A percentile compares a stretch with the other conserved stretches of the same genome.
Conservation (phyloP, 2,888 invertebrate species). For the Lomographa bimaculata region DNA sequence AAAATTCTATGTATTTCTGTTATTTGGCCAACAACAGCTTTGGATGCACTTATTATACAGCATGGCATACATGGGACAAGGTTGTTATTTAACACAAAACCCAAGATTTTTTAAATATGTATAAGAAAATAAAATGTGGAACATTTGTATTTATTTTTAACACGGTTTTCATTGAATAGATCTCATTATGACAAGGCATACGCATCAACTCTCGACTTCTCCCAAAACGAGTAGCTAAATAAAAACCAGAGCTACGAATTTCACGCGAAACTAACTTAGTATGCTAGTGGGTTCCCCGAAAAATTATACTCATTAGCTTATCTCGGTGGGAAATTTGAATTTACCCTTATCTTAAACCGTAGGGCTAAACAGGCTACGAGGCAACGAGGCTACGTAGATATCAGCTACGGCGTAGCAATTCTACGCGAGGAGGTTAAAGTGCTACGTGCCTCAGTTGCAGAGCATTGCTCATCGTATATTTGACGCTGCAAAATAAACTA, state of each 20-base stretch:
- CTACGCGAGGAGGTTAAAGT: constrained; percentile 52
- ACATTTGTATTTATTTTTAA: too few relatives aligned
- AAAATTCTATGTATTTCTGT: too few relatives aligned
- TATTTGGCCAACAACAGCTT: too few relatives aligned
- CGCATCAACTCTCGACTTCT: too few relatives aligned
- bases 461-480: constrained; percentile 41
- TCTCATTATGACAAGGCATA: too few relatives aligned
- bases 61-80: too few relatives aligned
- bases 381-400: constrained; percentile 46
- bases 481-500: too few relatives aligned
- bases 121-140: too few relatives aligned
- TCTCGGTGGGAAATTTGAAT: constrained; percentile 59
- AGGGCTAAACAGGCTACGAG: constrained; percentile 51
- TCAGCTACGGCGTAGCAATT: constrained; percentile 50
- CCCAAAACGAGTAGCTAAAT: constrained; percentile 27
- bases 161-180: too few relatives aligned
- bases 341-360: constrained; percentile 60
- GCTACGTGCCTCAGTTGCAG: constrained; percentile 51
- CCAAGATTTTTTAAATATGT: too few relatives aligned
- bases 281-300: constrained; percentile 52
- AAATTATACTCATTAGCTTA: constrained; percentile 72
- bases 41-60: too few relatives aligned
- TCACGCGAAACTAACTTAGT: constrained; percentile 38
- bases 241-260: constrained; percentile 21
- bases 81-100: too few relatives aligned